A percentile compares a stretch with the other conserved stretches of the same genome.
phyloP scores from a whole-genome alignment of 2,888 invertebrate species.

The Troides aeacus region DNA sequence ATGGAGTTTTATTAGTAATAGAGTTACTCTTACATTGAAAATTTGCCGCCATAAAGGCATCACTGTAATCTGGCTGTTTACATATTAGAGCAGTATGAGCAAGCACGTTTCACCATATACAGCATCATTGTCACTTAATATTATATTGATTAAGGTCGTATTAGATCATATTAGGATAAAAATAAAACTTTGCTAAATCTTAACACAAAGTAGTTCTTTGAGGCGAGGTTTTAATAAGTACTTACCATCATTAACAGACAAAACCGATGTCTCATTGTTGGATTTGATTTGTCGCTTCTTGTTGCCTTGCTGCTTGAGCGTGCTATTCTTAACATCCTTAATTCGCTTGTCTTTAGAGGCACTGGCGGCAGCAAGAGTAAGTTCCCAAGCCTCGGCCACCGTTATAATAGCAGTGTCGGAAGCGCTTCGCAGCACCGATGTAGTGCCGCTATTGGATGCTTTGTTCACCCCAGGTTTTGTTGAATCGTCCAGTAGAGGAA shows the following conservation, averaged over 20 bases:
- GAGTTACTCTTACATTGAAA: no score
- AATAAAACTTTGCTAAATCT: no score
- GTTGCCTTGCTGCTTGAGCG: conserved; percentile 63
- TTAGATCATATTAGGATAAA: no score
- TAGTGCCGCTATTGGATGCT: conserved; percentile 78
- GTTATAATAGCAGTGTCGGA: conserved; percentile 90
- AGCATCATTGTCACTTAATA: no score
- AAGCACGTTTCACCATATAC: no score
- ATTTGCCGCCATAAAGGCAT: no score
- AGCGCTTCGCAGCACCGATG: conserved; percentile 80
- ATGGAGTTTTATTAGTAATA: no score
- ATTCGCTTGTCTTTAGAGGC: conserved; percentile 94
- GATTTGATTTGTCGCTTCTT: conserved; percentile 63
- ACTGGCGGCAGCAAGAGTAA: conserved; percentile 92
- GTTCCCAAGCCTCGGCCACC: conserved; percentile 87
- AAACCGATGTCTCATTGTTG: conserved; percentile 47
- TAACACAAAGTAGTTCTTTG: no score
- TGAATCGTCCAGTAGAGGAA: conserved; percentile 60
- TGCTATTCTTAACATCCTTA: conserved; percentile 88
- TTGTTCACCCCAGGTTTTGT: conserved; percentile 43
- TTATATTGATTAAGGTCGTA: no score
- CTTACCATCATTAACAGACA: conserved; percentile 57
- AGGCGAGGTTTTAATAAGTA: not conserved
- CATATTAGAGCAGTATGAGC: no score
- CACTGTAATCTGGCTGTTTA: no score